Evolutionary conservation across 2,888 invertebrate species (phyloP).

Genomic region (Bedellia somnulentella): DNA sequence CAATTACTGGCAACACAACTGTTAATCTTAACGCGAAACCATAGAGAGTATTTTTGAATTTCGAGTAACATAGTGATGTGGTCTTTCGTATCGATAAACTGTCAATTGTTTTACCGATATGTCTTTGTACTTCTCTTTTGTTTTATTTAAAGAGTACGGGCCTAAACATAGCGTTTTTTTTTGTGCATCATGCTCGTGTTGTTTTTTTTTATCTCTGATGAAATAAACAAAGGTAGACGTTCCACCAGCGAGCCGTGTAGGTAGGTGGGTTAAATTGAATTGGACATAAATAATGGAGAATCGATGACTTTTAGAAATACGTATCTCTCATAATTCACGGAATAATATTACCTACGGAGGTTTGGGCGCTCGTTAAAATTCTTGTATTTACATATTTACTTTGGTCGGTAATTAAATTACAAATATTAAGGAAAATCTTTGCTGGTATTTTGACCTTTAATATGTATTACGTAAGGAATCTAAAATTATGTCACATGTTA

Average conservation of each 20-base stretch:
- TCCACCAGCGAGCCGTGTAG: no score
- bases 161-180: constrained; percentile 34
- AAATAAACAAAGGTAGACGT: constrained; percentile 33
- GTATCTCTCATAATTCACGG: no score
- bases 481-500: no score
- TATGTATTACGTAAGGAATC: no score
- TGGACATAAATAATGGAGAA: constrained; percentile 53
- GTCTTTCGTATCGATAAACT: constrained; percentile 19
- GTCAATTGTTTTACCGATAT: constrained; percentile 57
- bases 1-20: constrained; percentile 8
- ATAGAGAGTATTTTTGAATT: constrained; percentile 18
- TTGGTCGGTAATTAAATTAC: no score
- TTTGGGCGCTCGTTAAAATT: no score
- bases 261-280: constrained; percentile 51
- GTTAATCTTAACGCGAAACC: constrained; percentile 6
- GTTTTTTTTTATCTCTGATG: constrained; percentile 21
- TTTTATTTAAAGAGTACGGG: constrained; percentile 52
- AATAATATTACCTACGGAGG: no score
- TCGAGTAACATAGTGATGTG: constrained; percentile 17
- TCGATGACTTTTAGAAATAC: constrained; percentile 53
- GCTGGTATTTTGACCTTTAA: no score
- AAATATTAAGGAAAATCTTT: no score
- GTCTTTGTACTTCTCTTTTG: constrained; percentile 53
- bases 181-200: constrained; percentile 15
- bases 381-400: no score